Conservation (phyloP, 2,797 vertebrate species). For the Xerus rutilus region DNA sequence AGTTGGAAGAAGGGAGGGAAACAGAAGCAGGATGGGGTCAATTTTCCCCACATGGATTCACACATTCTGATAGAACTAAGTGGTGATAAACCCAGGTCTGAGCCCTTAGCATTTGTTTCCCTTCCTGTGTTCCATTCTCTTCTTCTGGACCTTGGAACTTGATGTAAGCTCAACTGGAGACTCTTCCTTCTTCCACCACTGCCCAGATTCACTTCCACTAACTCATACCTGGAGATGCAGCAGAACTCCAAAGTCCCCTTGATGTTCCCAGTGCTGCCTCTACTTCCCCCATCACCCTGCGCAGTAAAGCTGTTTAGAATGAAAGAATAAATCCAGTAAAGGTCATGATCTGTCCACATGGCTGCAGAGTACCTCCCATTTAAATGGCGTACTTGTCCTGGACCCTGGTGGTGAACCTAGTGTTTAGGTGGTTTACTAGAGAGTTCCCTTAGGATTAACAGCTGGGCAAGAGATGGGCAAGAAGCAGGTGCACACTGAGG, state of each 20-base stretch:
- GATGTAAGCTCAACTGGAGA: not conserved
- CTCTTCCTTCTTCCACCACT: not conserved
- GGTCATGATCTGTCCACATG: not conserved
- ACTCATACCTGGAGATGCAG: not conserved
- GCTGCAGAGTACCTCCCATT: not conserved
- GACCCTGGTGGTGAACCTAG: not conserved
- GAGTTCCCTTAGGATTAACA: not conserved
- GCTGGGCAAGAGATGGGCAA: not conserved
- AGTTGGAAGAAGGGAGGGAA: not conserved
- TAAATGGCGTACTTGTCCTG: not conserved
- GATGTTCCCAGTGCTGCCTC: not conserved
- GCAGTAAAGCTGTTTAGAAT: not conserved
- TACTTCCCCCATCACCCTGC: not conserved
- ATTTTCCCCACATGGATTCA: not conserved
- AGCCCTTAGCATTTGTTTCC: not conserved
- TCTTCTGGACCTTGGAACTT: not conserved
- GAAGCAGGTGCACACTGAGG: not conserved
- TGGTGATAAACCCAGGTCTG: not conserved
- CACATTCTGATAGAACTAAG: not conserved
- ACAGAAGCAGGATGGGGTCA: not conserved
- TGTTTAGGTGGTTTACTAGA: not conserved
- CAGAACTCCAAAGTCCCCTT: not conserved
- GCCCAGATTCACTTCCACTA: not conserved
- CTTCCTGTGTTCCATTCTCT: not conserved
- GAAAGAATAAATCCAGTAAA: not conserved